phyloP scores from a whole-genome alignment of 2,888 invertebrate species.

The Autographa gamma region DNA sequence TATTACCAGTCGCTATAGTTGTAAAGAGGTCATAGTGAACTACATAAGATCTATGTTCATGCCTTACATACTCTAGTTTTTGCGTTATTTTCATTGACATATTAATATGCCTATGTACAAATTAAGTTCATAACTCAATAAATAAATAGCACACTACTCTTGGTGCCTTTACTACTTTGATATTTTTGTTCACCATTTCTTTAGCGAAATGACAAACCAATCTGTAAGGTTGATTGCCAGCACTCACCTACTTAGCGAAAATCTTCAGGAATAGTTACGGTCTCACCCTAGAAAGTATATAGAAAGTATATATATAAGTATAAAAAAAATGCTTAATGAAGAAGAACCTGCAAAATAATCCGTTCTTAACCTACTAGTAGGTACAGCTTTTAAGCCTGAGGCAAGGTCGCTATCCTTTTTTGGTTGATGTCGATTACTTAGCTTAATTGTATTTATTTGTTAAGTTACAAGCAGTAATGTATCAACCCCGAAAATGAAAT shows the following conservation, averaged over 20 bases:
- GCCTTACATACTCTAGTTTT: neutral
- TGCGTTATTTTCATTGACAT: neutral
- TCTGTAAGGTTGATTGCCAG: no score
- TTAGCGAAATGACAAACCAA: no score
- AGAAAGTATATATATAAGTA: no score
- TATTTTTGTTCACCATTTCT: no score
- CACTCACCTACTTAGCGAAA: no score
- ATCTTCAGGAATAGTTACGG: no score
- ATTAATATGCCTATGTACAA: neutral
- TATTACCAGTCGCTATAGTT: conserved; percentile 11
- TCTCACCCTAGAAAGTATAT: no score
- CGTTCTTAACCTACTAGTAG: neutral
- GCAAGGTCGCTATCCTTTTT: neutral
- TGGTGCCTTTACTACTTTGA: no score
- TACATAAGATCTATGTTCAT: neutral
- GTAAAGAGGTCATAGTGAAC: conserved; percentile 29
- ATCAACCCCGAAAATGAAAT: neutral
- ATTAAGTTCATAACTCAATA: no score
- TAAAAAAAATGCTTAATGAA: neutral
- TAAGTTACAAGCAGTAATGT: neutral
- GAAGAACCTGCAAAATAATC: neutral
- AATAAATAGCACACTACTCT: no score
- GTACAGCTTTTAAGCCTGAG: neutral
- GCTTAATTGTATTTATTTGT: neutral
- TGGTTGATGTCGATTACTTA: neutral